A percentile compares a stretch with the other conserved stretches of the same genome.
These are phyloP conservation scores for Siniperca undulata DNA, from an alignment of 2,797 vertebrate genomes.

Conservation along the genomic window DNA sequence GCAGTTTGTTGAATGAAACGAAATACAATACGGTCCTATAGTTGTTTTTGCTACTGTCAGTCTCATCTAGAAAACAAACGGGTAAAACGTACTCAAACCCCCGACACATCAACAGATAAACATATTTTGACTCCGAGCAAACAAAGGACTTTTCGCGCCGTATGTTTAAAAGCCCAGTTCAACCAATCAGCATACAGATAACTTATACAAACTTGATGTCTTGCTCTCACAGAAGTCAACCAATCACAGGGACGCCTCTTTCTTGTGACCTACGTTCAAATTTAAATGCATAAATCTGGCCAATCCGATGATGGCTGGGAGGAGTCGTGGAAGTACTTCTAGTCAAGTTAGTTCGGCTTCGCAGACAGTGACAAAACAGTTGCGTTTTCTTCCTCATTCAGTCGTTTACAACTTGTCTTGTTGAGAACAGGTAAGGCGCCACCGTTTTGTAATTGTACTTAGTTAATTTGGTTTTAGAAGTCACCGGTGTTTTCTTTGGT, in stretches of 20 bases:
- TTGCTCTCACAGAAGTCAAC: fast-evolving
- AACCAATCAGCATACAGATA: conserved; percentile 58
- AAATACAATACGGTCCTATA: neutral
- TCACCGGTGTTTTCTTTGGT: fast-evolving
- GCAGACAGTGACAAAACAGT: conserved; percentile 74
- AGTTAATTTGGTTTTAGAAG: fast-evolving
- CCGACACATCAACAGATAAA: neutral
- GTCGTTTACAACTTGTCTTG: conserved; percentile 40
- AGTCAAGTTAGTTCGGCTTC: conserved; percentile 64
- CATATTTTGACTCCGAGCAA: conserved; percentile 15
- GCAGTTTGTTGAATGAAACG: neutral
- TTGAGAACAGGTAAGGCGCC: conserved; percentile 50
- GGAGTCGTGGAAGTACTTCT: conserved; percentile 47
- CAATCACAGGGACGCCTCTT: conserved; percentile 38
- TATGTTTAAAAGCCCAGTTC: conserved; percentile 73
- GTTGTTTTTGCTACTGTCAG: neutral
- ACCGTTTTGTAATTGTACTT: fast-evolving
- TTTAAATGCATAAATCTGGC: conserved; percentile 31
- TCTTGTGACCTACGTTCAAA: conserved; percentile 47
- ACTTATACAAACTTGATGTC: neutral
- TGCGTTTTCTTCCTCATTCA: conserved; percentile 57
- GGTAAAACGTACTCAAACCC: neutral
- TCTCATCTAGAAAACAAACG: conserved; percentile 16
- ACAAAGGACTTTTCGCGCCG: conserved; percentile 80
- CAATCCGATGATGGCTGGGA: conserved; percentile 58